A percentile compares a stretch with the other conserved stretches of the same genome.
phyloP scores from a whole-genome alignment of 2,888 invertebrate genomes.

The Ormyrus nitidulus region DNA sequence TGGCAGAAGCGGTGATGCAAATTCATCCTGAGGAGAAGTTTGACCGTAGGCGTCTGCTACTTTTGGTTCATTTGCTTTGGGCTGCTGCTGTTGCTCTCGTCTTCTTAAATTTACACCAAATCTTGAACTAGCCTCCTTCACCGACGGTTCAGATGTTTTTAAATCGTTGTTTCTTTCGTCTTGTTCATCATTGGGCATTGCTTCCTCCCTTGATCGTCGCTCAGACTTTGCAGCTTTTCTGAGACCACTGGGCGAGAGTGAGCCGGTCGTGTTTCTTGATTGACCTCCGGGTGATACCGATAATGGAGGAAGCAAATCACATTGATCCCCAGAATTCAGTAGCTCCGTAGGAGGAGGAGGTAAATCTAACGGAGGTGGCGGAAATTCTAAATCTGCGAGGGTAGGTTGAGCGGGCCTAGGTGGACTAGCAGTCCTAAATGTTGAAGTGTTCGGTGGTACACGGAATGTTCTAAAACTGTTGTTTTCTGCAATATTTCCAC shows the following conservation, averaged over 20 bases:
- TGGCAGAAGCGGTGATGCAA: conserved; percentile 67
- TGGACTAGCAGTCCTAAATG: conserved; percentile 81
- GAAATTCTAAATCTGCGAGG: conserved; percentile 90
- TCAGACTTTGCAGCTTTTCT: conserved; percentile 65
- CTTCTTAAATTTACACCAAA: conserved; percentile 84
- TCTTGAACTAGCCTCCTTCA: conserved; percentile 84
- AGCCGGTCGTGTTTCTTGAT: conserved; percentile 41
- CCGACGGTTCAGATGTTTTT: conserved; percentile 81
- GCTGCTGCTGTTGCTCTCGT: conserved; percentile 76
- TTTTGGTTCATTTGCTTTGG: conserved; percentile 72
- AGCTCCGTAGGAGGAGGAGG: conserved; percentile 83
- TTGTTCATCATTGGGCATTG: conserved; percentile 69
- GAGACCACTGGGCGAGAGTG: conserved; percentile 61
- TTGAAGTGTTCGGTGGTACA: conserved; percentile 64
- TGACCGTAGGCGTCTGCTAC: conserved; percentile 74
- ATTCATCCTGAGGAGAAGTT: conserved; percentile 76
- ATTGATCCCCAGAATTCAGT: conserved; percentile 62
- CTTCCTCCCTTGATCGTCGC: conserved; percentile 64
- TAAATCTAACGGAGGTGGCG: conserved; percentile 88
- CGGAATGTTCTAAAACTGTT: conserved; percentile 75
- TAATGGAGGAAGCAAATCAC: conserved; percentile 61
- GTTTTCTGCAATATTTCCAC: conserved; percentile 73
- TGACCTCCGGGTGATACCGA: conserved; percentile 61
- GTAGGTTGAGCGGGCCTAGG: conserved; percentile 84
- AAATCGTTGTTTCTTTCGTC: conserved; percentile 77